Evolutionary conservation across 2,797 vertebrate species (phyloP).

Genomic region (Clarias laeviceps): DNA sequence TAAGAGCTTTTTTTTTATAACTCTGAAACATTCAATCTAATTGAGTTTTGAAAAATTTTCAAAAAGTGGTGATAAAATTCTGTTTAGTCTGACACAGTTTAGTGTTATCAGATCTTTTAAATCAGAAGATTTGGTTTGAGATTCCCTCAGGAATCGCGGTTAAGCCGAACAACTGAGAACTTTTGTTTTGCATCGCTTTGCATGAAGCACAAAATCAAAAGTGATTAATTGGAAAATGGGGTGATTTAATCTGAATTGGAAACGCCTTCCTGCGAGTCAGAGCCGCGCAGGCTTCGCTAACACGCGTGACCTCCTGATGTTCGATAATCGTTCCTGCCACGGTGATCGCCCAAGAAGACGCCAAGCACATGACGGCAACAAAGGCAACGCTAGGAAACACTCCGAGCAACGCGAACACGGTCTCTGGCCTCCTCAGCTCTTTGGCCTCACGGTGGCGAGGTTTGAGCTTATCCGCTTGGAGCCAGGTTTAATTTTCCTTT

Average conservation of each 20-base stretch:
- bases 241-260: not conserved
- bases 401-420: not conserved
- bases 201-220: not conserved
- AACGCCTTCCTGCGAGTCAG: no score
- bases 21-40: not conserved
- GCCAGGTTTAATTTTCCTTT: constrained; percentile 44
- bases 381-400: not conserved
- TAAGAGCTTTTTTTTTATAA: not conserved
- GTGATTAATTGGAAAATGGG: not conserved
- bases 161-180: not conserved
- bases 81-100: not conserved
- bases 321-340: not conserved
- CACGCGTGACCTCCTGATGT: not conserved
- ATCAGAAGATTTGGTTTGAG: not conserved
- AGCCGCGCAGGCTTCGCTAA: no score
- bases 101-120: not conserved
- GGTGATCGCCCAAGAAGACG: not conserved
- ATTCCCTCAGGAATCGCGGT: not conserved
- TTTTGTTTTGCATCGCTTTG: not conserved
- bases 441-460: not conserved
- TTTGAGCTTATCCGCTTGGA: constrained; percentile 11
- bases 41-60: not conserved
- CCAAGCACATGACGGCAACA: not conserved
- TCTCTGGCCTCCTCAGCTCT: not conserved
- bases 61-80: not conserved